These are phyloP conservation scores for Monoplex corrugatus DNA, from an alignment of 2,888 invertebrate genomes.

Conservation along the genomic window DNA sequence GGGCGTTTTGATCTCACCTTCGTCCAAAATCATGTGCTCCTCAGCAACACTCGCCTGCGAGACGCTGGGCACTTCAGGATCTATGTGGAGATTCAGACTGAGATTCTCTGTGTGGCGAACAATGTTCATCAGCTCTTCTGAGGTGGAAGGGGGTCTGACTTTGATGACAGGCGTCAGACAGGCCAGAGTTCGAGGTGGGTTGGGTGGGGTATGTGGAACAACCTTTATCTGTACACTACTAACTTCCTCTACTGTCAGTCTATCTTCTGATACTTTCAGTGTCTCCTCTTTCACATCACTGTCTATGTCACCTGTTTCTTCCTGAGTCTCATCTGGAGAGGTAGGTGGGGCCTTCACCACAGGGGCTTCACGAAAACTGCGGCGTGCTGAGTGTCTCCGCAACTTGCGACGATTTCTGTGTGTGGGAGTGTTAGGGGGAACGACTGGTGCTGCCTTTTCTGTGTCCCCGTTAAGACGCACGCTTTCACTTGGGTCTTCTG, in stretches of 20 bases:
- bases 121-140: background rate
- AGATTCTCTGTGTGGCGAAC: constrained; percentile 24
- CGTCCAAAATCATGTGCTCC: constrained; percentile 40
- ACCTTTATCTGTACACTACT: too few relatives aligned
- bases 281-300: background rate
- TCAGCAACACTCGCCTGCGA: background rate
- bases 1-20: constrained; percentile 44
- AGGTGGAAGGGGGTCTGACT: constrained; percentile 14
- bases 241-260: background rate
- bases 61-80: background rate
- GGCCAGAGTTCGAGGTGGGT: constrained; percentile 42
- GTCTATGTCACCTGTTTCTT: background rate
- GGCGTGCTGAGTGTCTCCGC: constrained; percentile 57
- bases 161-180: constrained; percentile 32
- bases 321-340: constrained; percentile 18
- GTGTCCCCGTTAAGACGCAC: constrained; percentile 34
- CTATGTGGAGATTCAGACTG: background rate
- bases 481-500: constrained; percentile 65
- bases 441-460: constrained; percentile 49
- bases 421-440: constrained; percentile 73
- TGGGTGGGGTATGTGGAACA: constrained; percentile 36
- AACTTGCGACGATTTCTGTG: constrained; percentile 61
- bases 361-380: constrained; percentile 52
- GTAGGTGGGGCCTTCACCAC: constrained; percentile 47
- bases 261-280: background rate